Percentiles rank a stretch among this genome's conserved stretches.
Conservation (phyloP, 2,113 vertebrate species). For the Microtus richardsoni region DNA sequence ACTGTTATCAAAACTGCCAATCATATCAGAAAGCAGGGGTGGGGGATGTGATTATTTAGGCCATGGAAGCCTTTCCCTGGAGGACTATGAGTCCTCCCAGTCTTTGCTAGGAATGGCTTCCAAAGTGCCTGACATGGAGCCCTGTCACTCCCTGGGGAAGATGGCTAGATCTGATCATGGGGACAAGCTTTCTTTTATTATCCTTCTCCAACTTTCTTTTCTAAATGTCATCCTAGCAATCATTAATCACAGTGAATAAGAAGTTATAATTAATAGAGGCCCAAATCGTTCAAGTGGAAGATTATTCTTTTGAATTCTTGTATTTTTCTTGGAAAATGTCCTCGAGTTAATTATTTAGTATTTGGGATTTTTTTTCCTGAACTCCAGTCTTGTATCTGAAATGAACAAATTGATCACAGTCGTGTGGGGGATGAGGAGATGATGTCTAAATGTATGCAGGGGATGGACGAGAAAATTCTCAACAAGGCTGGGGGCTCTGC, state of each 20-base stretch:
- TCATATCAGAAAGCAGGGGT: constrained; percentile 51
- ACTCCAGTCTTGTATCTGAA: constrained; percentile 57
- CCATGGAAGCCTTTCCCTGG: constrained; percentile 45
- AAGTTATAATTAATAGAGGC: constrained; percentile 80
- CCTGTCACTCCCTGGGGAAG: constrained; percentile 36
- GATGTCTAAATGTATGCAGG: constrained; percentile 27
- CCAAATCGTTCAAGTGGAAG: constrained; percentile 79
- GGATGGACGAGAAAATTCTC: constrained; percentile 53
- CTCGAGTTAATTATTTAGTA: constrained; percentile 81
- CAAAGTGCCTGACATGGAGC: constrained; percentile 37
- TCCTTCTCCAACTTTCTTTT: constrained; percentile 59
- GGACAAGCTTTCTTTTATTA: constrained; percentile 37
- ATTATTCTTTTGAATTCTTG: constrained; percentile 81
- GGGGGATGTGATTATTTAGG: neutral
- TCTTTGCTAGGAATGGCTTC: constrained; percentile 27
- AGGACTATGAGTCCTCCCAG: constrained; percentile 40
- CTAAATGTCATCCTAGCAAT: constrained; percentile 76
- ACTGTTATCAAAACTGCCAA: neutral
- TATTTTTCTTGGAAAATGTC: constrained; percentile 80
- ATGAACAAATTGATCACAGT: constrained; percentile 71
- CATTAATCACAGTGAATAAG: constrained; percentile 80
- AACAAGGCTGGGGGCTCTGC: constrained; percentile 9
- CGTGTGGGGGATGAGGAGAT: neutral
- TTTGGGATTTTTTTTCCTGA: neutral
- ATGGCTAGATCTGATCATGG: constrained; percentile 43